Percentiles rank a stretch among this genome's conserved stretches.
These are phyloP conservation scores for Zonitis immaculata DNA, from an alignment of 2,888 invertebrate genomes.

Conservation along the genomic window DNA sequence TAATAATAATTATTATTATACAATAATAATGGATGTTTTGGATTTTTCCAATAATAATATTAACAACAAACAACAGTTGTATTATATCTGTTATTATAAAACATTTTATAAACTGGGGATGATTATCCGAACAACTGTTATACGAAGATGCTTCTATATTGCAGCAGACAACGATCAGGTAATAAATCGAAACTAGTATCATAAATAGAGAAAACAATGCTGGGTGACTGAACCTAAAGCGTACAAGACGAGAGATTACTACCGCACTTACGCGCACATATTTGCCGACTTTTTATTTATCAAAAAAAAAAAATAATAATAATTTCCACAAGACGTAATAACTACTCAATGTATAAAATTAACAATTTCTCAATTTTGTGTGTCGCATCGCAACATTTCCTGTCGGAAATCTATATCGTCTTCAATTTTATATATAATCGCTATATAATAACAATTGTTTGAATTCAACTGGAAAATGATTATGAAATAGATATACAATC, in stretches of 20 bases:
- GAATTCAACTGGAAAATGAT: background rate
- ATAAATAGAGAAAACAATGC: constrained; percentile 37
- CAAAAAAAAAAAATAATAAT: no score
- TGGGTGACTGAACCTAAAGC: constrained; percentile 34
- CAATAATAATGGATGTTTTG: no score
- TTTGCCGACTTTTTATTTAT: background rate
- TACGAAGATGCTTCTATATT: constrained; percentile 31
- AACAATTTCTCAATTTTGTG: no score
- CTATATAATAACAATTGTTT: background rate
- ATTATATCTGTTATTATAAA: constrained; percentile 9
- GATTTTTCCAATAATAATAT: no score
- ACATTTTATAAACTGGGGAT: constrained; percentile 34
- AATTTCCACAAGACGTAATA: no score
- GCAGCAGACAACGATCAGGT: constrained; percentile 32
- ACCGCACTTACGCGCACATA: constrained; percentile 19
- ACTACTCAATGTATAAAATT: no score
- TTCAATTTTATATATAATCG: background rate
- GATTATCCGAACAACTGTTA: constrained; percentile 37
- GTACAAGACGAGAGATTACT: constrained; percentile 21
- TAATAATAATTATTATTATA: no score
- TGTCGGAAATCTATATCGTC: background rate
- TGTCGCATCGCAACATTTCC: no score
- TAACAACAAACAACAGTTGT: no score
- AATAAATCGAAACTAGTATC: constrained; percentile 34
- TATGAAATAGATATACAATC: constrained; percentile 1